Evolutionary conservation across 2,888 invertebrate species (phyloP).

Genomic region (Phalangium opilio): DNA sequence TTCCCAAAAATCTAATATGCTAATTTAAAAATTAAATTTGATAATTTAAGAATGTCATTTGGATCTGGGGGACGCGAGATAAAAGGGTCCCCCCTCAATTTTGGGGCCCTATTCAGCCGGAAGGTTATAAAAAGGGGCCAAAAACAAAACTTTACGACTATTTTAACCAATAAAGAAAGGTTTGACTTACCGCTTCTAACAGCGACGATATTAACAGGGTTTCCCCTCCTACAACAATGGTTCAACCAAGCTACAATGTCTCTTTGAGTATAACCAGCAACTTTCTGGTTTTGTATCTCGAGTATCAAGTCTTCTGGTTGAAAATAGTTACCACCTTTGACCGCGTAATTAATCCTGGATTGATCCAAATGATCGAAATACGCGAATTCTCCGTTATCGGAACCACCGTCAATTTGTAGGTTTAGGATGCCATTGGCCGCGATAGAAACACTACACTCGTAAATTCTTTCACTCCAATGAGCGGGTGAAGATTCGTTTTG

Average conservation of each 20-base stretch:
- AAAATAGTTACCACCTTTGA: slow-evolving; percentile 3
- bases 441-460: slow-evolving; percentile 33
- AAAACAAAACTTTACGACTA: no score
- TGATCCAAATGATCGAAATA: slow-evolving; percentile 25
- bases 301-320: slow-evolving; percentile 33
- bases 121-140: no score
- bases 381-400: slow-evolving; percentile 35
- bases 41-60: no score
- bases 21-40: no score
- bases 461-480: slow-evolving; percentile 35
- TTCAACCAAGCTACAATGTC: slow-evolving; percentile 31
- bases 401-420: slow-evolving; percentile 36
- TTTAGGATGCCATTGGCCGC: slow-evolving; percentile 31
- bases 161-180: background rate
- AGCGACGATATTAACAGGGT: slow-evolving; percentile 38
- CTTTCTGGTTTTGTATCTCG: slow-evolving; percentile 40
- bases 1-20: no score
- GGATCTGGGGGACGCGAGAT: no score
- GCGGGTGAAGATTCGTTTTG: slow-evolving; percentile 8
- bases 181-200: slow-evolving; percentile 35
- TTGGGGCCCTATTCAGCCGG: no score
- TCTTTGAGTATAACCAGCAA: slow-evolving; percentile 40
- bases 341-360: slow-evolving; percentile 14
- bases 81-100: no score
- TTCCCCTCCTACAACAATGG: slow-evolving; percentile 34